phyloP scores from a whole-genome alignment of 2,113 vertebrate genomes.

The Nannobrachium achirus region DNA sequence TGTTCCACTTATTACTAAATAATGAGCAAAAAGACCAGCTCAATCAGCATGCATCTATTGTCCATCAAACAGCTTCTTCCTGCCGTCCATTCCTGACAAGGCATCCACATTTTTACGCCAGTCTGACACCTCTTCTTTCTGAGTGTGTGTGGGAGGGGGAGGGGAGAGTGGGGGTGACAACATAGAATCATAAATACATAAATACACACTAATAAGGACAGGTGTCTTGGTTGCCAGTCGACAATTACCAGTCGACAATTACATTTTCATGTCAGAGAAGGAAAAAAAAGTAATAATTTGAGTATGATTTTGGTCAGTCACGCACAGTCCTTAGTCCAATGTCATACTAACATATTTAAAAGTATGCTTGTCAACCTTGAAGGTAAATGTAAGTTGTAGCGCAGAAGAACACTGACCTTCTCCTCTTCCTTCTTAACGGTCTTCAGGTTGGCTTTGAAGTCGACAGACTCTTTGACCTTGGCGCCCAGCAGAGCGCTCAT shows the following conservation, averaged over 20 bases:
- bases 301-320: too few relatives aligned
- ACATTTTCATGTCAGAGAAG: too few relatives aligned
- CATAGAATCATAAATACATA: constrained; percentile 5
- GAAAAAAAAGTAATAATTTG: too few relatives aligned
- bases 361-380: too few relatives aligned
- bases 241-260: too few relatives aligned
- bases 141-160: background rate
- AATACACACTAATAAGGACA: background rate
- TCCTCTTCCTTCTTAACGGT: constrained; percentile 84
- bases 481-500: constrained; percentile 78
- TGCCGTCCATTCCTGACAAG: constrained; percentile 84
- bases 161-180: background rate
- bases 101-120: constrained; percentile 84
- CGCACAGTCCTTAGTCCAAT: too few relatives aligned
- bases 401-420: constrained; percentile 59
- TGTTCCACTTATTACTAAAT: constrained; percentile 19
- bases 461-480: constrained; percentile 80
- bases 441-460: constrained; percentile 83
- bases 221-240: too few relatives aligned
- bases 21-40: constrained; percentile 13
- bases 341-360: too few relatives aligned
- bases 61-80: constrained; percentile 80
- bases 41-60: constrained; percentile 47
- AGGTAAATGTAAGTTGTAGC: background rate
- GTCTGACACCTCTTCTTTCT: constrained; percentile 81